Base-by-base conservation (phyloP, 2,113 vertebrate species). In the Syngnathoides biaculeatus region DNA sequence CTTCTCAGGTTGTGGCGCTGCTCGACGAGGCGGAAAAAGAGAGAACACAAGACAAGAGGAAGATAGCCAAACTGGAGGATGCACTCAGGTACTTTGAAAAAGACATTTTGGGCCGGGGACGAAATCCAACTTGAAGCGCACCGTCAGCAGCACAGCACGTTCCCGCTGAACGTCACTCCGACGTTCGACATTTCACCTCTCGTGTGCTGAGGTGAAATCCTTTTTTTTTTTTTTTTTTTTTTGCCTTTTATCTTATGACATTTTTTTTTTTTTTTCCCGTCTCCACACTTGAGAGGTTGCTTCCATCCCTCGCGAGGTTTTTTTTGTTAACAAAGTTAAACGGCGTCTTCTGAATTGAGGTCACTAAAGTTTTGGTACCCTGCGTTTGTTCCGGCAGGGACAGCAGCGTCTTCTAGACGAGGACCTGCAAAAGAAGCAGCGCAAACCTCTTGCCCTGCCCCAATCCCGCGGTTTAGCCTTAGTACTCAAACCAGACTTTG, bases 1-100 rank as follows among this genome's bases (percentile, higher is more conserved):
- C 58, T 60, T 24, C 4, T n/a, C 55, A 93, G 92, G 80, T 92
- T 68, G 82, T 80, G 61, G 68, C 72, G 22, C 62, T 89, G 68
- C 89, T 90, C 53, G 83, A 30, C 4, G 88, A 92, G 67, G 85
- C 85, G 43, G 91, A 92, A 67, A 89, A 79, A 72, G 90, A 92
- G 39, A 87, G 64, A 53, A 61, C 64, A 4, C 87, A 91, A 27
- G 74, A 87, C 57, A 89, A 74, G 65, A 91, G 79, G 83, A 91
- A 84, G 79, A 86, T 83, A 4, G 68, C 68, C 63, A 89, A 79
- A 69, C 84, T 92, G 12, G 89, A 92, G 67, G 91, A 91, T 40
- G 61, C 79, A 39, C 79, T 92, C 79, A 92, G 90, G 92, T 93
- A 87, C 58, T 53, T 42, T 57, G 15, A 20, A 20, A 71, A 47